Percentiles rank a stretch among this genome's conserved stretches.
Evolutionary conservation across 2,888 invertebrate species (phyloP).

Genomic region (Ceratothoa steindachneri): DNA sequence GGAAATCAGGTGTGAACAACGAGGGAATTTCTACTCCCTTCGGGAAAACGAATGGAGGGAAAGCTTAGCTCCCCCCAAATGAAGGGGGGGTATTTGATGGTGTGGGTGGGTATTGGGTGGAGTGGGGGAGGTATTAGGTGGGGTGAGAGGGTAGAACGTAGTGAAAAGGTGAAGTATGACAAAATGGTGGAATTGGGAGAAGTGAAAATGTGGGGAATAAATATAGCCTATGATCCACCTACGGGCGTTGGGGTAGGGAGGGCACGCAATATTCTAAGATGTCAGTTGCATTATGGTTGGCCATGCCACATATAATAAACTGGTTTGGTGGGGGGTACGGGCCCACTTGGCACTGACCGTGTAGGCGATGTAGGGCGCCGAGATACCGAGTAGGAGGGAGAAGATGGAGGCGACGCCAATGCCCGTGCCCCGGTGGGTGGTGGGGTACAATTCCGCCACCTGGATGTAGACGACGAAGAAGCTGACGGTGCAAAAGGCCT

Average conservation of each 20-base stretch:
- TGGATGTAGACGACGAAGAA: slow-evolving; percentile 62
- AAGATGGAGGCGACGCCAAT: slow-evolving; percentile 61
- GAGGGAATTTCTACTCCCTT: too few species aligned
- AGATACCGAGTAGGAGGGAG: slow-evolving; percentile 59
- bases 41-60: too few species aligned
- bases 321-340: background rate
- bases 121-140: too few species aligned
- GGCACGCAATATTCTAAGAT: background rate
- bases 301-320: background rate
- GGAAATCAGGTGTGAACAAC: too few species aligned
- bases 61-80: too few species aligned
- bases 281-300: background rate
- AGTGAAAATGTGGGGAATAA: too few species aligned
- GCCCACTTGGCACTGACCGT: slow-evolving; percentile 54
- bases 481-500: slow-evolving; percentile 55
- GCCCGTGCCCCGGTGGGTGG: slow-evolving; percentile 64
- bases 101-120: too few species aligned
- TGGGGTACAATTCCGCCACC: slow-evolving; percentile 65
- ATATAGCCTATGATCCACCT: background rate
- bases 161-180: too few species aligned
- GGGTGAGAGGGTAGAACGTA: too few species aligned
- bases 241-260: too few species aligned
- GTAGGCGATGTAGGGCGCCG: slow-evolving; percentile 62
- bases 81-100: too few species aligned
- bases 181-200: too few species aligned